Evolutionary conservation across 2,797 vertebrate genomes (phyloP).

Genomic region (Eurystomus glaucurus): DNA sequence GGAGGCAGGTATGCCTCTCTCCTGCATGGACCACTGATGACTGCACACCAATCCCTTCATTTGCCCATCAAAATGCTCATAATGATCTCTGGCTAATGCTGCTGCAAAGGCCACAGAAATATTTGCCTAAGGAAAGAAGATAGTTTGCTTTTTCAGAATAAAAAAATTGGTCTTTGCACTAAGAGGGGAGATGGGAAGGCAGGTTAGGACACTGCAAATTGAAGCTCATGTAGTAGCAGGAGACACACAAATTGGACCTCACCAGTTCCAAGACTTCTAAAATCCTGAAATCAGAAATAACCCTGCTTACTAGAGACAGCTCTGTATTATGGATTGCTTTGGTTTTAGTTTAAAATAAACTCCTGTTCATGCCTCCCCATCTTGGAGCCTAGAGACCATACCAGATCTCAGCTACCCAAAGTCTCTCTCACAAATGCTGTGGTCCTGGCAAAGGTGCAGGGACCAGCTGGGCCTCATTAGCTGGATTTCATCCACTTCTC

Average conservation of each 20-base stretch:
- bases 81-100: neutral
- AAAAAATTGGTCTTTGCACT: neutral
- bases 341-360: neutral
- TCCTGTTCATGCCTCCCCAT: neutral
- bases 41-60: neutral
- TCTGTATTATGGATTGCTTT: neutral
- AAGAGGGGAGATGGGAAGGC: neutral
- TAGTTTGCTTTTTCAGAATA: neutral
- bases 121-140: neutral
- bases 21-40: neutral
- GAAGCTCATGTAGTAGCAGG: neutral
- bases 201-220: neutral
- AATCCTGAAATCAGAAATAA: neutral
- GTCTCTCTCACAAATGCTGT: accelerated
- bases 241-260: neutral
- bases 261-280: neutral
- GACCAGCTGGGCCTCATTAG: neutral
- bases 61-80: accelerated
- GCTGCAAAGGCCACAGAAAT: neutral
- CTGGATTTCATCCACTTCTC: neutral
- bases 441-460: neutral
- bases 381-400: neutral
- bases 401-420: neutral
- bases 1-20: neutral
- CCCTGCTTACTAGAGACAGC: neutral